phyloP scores from a whole-genome alignment of 2,888 invertebrate species.

The Thyatira batis region DNA sequence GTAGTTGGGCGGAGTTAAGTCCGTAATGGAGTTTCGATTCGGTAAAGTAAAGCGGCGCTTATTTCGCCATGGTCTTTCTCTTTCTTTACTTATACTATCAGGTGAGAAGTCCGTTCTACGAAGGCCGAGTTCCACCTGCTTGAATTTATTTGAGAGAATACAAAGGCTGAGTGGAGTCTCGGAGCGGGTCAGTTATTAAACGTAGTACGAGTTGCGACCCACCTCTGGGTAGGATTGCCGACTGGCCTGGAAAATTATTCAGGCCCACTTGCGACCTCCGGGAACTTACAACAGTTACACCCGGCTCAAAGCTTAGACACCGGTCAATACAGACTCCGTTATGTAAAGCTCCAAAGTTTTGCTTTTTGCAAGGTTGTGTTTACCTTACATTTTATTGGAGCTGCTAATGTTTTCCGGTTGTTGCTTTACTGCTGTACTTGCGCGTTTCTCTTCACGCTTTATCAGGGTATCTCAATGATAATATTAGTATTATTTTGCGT shows the following conservation, averaged over 20 bases:
- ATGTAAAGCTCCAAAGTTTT: not conserved
- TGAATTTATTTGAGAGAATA: no score
- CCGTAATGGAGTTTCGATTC: no score
- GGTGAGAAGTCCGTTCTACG: no score
- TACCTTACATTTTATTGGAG: not conserved
- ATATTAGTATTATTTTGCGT: no score
- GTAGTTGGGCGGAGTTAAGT: constrained; percentile 14
- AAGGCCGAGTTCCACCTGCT: no score
- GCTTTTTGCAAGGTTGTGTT: not conserved
- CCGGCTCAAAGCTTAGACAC: not conserved
- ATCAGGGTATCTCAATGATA: no score
- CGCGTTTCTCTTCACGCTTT: no score
- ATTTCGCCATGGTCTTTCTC: no score
- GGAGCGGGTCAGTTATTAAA: not conserved
- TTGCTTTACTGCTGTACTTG: no score
- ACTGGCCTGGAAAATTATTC: not conserved
- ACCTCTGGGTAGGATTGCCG: not conserved
- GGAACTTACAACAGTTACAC: not conserved
- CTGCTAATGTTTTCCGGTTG: no score
- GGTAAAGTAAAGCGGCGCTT: no score
- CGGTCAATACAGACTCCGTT: not conserved
- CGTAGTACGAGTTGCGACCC: not conserved
- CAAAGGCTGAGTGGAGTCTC: not conserved
- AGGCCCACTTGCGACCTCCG: not conserved
- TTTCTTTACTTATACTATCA: no score